Conservation (phyloP, 2,113 vertebrate species). For the Tetraodon nigroviridis region DNA sequence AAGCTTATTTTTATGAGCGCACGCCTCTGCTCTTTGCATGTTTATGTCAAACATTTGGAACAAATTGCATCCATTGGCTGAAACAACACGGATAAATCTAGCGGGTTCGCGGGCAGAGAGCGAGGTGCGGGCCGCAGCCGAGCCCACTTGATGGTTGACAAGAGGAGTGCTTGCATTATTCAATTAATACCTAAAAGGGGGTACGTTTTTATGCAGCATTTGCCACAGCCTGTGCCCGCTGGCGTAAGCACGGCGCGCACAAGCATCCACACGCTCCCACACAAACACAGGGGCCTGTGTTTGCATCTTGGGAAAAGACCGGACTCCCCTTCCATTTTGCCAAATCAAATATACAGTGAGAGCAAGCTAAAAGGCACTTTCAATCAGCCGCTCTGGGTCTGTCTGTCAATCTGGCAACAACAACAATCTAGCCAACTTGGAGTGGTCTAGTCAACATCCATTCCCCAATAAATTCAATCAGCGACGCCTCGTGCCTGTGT, state of each 20-base stretch:
- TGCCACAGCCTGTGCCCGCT: conserved; percentile 56
- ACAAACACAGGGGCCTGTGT: conserved; percentile 60
- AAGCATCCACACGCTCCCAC: conserved; percentile 41
- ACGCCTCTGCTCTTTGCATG: conserved; percentile 72
- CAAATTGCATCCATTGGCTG: conserved; percentile 71
- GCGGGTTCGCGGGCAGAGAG: conserved; percentile 54
- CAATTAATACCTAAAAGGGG: conserved; percentile 74
- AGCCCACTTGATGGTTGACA: conserved; percentile 63
- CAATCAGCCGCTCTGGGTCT: conserved; percentile 72
- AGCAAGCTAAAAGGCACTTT: conserved; percentile 77
- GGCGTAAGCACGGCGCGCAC: conserved; percentile 29
- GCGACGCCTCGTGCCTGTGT: conserved; percentile 55
- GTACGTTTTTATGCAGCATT: conserved; percentile 69
- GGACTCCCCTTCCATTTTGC: conserved; percentile 72
- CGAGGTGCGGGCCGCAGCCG: conserved; percentile 44
- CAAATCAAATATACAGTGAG: conserved; percentile 77
- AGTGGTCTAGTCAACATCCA: conserved; percentile 75
- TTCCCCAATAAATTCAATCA: conserved; percentile 76
- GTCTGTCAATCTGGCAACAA: conserved; percentile 74
- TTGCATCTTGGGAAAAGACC: conserved; percentile 71
- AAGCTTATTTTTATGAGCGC: conserved; percentile 67
- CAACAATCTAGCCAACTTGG: conserved; percentile 73
- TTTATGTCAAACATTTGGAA: conserved; percentile 75
- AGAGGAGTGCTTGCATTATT: conserved; percentile 71
- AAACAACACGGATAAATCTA: conserved; percentile 74